Conservation (phyloP, 2,888 invertebrate species). For the Drosophila borborema region DNA sequence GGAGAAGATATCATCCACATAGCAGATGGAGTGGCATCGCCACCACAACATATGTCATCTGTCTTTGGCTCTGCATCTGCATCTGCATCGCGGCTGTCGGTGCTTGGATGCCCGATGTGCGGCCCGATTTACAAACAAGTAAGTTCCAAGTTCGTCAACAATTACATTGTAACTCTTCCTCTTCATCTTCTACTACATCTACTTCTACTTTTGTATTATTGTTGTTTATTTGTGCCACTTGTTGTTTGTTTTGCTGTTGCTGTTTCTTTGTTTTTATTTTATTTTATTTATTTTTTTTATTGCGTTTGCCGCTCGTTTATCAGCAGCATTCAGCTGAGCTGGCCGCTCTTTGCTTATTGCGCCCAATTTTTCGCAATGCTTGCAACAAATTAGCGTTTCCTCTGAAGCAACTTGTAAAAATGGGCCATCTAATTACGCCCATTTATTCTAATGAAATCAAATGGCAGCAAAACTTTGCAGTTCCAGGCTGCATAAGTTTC, state of each 20-base stretch:
- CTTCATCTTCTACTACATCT: conserved; percentile 13
- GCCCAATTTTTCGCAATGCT: conserved; percentile 71
- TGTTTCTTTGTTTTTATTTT: conserved; percentile 21
- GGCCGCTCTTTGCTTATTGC: conserved; percentile 49
- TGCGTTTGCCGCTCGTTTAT: conserved; percentile 46
- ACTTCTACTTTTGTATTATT: conserved; percentile 10
- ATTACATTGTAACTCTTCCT: conserved; percentile 5
- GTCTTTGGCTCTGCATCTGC: conserved; percentile 13
- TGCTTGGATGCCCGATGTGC: conserved; percentile 84
- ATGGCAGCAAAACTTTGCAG: conserved; percentile 7
- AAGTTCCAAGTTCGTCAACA: conserved; percentile 58
- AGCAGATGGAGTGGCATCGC: conserved; percentile 9
- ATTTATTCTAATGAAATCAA: conserved; percentile 29
- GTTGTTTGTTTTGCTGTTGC: conserved; percentile 51
- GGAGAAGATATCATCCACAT: conserved; percentile 33
- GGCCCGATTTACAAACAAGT: conserved; percentile 83
- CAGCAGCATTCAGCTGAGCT: conserved; percentile 40
- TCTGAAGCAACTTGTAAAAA: conserved; percentile 52
- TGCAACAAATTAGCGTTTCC: conserved; percentile 73
- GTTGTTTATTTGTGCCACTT: conserved; percentile 64
- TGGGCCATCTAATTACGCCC: conserved; percentile 39
- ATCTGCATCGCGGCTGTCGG: conserved; percentile 18
- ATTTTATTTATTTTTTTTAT: conserved; percentile 7
- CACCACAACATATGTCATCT: conserved; percentile 28
- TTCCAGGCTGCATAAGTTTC: conserved; percentile 3